Percentiles rank a stretch among this genome's conserved stretches.
These are phyloP conservation scores for Lutraria lutraria DNA, from an alignment of 2,888 invertebrate species.

Conservation along the genomic window DNA sequence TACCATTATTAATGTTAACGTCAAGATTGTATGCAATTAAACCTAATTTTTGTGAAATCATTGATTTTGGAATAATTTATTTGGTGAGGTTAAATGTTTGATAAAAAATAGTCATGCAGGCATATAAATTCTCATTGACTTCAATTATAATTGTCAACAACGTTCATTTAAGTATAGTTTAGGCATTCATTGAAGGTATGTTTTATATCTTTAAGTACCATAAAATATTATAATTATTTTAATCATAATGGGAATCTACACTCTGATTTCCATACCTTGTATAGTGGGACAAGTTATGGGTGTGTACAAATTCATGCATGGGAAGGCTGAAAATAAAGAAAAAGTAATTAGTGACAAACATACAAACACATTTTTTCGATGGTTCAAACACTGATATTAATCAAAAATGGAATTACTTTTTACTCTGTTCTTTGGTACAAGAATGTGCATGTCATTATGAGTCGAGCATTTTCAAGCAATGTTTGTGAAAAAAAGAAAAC, in stretches of 20 bases:
- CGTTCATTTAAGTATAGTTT: not conserved
- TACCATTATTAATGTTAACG: too few relatives aligned
- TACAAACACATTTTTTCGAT: not conserved
- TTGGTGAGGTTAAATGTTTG: too few relatives aligned
- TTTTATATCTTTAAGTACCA: not conserved
- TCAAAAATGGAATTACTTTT: too few relatives aligned
- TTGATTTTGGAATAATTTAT: too few relatives aligned
- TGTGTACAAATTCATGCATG: conserved; percentile 25
- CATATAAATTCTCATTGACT: not conserved
- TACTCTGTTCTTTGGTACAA: too few relatives aligned
- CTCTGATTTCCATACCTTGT: conserved; percentile 27
- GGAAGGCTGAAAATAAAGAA: conserved; percentile 34
- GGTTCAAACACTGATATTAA: too few relatives aligned
- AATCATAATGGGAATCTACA: conserved; percentile 12
- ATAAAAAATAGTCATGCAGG: not conserved
- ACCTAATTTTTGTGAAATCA: too few relatives aligned
- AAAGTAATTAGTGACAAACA: not conserved
- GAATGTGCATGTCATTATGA: too few relatives aligned
- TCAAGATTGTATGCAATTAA: too few relatives aligned
- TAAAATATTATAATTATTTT: not conserved
- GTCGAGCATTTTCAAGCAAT: too few relatives aligned
- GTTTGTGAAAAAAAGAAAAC: too few relatives aligned
- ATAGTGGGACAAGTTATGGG: conserved; percentile 10
- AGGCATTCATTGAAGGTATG: not conserved
- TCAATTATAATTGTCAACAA: not conserved